Conservation (phyloP, 2,797 vertebrate genomes). For the Chrysocyon brachyurus region DNA sequence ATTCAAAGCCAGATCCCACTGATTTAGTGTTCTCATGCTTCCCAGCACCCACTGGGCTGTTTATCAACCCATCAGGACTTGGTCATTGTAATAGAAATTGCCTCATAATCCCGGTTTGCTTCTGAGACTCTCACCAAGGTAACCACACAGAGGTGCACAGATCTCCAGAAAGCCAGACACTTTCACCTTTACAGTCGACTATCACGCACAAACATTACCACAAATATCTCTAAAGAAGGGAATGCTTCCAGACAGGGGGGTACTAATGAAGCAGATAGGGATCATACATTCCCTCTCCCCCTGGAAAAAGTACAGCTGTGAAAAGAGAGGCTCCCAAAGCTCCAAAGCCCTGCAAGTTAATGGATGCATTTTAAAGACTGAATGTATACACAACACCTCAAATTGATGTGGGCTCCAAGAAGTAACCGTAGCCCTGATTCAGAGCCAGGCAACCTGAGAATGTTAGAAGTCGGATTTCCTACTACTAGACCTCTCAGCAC, state of each 20-base stretch:
- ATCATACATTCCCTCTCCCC: not conserved
- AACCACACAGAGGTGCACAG: not conserved
- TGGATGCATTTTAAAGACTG: not conserved
- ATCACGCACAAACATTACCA: rapidly evolving
- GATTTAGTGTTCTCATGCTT: rapidly evolving
- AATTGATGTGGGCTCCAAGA: not conserved
- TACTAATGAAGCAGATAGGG: not conserved
- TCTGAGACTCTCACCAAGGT: not conserved
- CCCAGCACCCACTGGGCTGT: too few relatives aligned
- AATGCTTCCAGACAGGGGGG: not conserved
- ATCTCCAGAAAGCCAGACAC: not conserved
- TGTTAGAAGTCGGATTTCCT: not conserved
- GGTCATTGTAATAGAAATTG: not conserved
- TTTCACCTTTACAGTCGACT: not conserved
- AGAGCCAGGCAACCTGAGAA: not conserved
- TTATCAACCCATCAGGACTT: not conserved
- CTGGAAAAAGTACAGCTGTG: not conserved
- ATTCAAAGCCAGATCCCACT: not conserved
- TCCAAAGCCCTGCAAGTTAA: not conserved
- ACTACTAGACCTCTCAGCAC: not conserved
- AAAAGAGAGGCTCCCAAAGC: not conserved
- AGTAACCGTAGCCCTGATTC: not conserved
- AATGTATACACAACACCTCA: not conserved
- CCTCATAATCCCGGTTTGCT: not conserved
- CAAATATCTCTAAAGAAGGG: not conserved